Base-by-base conservation (phyloP, 1,140 invertebrate genomes). In the Drosophila yakuba region DNA sequence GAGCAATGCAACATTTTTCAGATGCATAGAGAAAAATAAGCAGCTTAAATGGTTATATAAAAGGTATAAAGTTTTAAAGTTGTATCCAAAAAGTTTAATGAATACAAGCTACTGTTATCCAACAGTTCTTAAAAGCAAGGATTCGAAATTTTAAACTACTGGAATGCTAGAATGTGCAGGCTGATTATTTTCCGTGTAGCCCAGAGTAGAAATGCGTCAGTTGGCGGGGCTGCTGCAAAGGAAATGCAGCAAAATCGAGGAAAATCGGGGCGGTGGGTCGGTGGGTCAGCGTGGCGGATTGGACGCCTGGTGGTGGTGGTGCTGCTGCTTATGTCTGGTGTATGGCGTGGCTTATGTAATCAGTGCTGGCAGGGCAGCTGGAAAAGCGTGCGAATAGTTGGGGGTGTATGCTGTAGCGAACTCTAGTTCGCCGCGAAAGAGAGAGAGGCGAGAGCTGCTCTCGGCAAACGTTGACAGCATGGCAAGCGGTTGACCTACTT, bases 401-500 rank as follows among this genome's bases (percentile, higher is more conserved):
- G 63, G 51, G 50, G 64, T 39, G 64, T 66, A 39, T 47, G 35
- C 11, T 39, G 59, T 43, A 15, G 50, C 55, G 48, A 43, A 52
- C 32, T 12, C 38, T 39, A 39, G 32, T 43, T n/a, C 10, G 17
- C 43, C 15, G 43, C 20, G n/a, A 66, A 36, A 60, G 62, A 32
- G 62, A 32, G 25, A 36, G 54, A 54, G 51, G 32, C 32, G 39
- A 41, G 44, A 62, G 57, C 73, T 76, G 77, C 52, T 79, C 71
- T 63, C 66, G 50, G 54, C 52, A 63, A 69, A 72, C 72, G 74
- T 81, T 82, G 67, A 78, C 74, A 78, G 68, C 73, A 51, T 71
- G 74, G 74, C 74, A 64, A 72, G 73, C 80, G 82, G 85, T 84
- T 89, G 84, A 89, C 84, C 84, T 89, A 89, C 77, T 89, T 89